Conservation (phyloP, 2,113 vertebrate species). For the Tragelaphus strepsiceros region DNA sequence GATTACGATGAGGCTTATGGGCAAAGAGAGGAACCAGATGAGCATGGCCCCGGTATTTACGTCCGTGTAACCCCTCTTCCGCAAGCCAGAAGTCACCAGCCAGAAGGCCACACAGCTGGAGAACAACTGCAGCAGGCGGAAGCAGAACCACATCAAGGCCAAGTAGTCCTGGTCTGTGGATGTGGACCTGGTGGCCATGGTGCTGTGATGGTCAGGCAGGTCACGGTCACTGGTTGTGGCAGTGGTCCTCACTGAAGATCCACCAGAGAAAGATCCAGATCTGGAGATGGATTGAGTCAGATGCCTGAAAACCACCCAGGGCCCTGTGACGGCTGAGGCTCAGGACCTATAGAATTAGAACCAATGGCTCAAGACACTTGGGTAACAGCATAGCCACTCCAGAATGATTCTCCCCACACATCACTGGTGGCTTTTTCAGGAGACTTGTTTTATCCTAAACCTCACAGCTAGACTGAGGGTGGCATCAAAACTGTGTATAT, state of each 20-base stretch:
- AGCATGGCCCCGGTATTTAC: constrained; percentile 80
- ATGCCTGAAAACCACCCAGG: background rate
- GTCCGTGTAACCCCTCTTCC: constrained; percentile 61
- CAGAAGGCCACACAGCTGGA: constrained; percentile 90
- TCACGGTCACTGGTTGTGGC: background rate
- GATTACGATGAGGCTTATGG: constrained; percentile 84
- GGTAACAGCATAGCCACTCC: background rate
- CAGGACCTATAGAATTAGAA: background rate
- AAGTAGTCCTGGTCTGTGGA: constrained; percentile 46
- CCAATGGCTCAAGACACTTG: background rate
- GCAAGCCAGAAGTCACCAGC: constrained; percentile 74
- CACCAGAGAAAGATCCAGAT: background rate
- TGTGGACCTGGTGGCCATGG: background rate
- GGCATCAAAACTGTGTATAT: background rate
- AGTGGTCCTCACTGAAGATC: background rate
- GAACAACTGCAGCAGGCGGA: constrained; percentile 82
- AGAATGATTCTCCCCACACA: background rate
- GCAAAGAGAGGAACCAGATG: constrained; percentile 91
- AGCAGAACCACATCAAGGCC: constrained; percentile 80
- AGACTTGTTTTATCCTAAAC: background rate
- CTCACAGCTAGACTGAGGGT: background rate
- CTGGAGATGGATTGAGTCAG: background rate
- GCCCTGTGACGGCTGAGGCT: background rate
- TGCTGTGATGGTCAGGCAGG: background rate
- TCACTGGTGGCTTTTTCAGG: background rate